A percentile compares a stretch with the other conserved stretches of the same genome.
Evolutionary conservation across 2,888 invertebrate species (phyloP).

Genomic region (Volucella zonaria): DNA sequence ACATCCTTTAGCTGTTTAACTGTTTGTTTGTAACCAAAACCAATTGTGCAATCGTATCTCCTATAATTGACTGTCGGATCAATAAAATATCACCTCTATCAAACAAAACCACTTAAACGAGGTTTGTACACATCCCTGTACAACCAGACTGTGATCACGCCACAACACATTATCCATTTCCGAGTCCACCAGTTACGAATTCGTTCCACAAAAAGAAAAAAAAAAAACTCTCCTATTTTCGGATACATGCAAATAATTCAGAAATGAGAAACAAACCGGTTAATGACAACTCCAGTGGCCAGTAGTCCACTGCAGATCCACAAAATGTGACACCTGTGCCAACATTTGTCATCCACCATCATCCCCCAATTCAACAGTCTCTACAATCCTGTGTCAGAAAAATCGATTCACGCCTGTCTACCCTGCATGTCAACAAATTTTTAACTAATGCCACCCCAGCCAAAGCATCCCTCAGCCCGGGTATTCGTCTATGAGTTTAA

Average conservation of each 20-base stretch:
- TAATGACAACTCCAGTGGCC: slow-evolving; percentile 18
- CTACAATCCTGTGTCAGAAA: neutral
- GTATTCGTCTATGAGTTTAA: neutral
- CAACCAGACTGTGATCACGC: neutral
- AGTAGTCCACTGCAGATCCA: neutral
- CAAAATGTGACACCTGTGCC: slow-evolving; percentile 39
- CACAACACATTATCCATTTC: slow-evolving; percentile 13
- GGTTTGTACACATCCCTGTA: neutral
- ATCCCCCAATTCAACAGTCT: neutral
- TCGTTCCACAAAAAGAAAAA: neutral
- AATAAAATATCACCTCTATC: slow-evolving; percentile 20
- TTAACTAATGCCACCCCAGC: slow-evolving; percentile 25
- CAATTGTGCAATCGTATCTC: slow-evolving; percentile 3
- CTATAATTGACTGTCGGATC: slow-evolving; percentile 24
- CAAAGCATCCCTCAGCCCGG: neutral
- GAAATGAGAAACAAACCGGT: slow-evolving; percentile 12
- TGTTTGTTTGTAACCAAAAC: slow-evolving; percentile 12
- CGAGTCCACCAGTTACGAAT: neutral
- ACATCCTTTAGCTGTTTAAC: too few species aligned
- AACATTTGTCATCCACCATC: slow-evolving; percentile 33
- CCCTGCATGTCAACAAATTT: slow-evolving; percentile 42
- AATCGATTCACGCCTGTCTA: slow-evolving; percentile 25
- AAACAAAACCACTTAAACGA: neutral
- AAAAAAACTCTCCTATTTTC: neutral
- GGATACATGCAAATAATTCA: slow-evolving; percentile 3